Percentiles rank a stretch among this genome's conserved stretches.
phyloP scores from a whole-genome alignment of 2,797 vertebrate species.

The Pristis pectinata region DNA sequence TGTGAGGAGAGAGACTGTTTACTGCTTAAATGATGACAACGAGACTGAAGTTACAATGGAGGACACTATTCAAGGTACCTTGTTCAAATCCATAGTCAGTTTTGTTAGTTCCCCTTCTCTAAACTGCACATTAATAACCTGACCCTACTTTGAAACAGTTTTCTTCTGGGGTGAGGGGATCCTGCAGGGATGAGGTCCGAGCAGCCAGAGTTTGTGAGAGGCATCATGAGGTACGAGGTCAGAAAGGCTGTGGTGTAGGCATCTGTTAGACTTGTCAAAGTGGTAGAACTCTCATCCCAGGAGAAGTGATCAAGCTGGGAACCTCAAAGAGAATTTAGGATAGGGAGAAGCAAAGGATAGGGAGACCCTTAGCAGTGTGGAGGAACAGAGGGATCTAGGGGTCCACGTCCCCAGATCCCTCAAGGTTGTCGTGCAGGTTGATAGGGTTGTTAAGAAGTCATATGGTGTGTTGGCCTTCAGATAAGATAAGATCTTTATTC shows the following conservation, averaged over 20 bases:
- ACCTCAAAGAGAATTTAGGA: no score
- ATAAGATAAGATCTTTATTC: no score
- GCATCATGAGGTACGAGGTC: neutral
- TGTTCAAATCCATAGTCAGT: neutral
- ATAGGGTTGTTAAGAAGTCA: no score
- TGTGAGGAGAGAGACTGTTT: slow-evolving; percentile 77
- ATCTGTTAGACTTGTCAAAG: neutral
- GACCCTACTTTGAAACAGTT: neutral
- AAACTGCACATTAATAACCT: neutral
- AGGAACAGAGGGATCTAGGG: no score
- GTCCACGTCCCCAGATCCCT: no score
- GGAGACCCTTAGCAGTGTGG: no score
- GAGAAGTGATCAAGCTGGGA: no score
- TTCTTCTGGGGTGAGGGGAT: neutral
- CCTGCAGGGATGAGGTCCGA: neutral
- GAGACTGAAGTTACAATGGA: slow-evolving; percentile 86
- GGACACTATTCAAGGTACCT: slow-evolving; percentile 82
- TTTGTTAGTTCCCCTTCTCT: neutral
- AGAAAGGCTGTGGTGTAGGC: neutral
- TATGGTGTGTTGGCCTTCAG: no score
- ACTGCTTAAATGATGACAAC: slow-evolving; percentile 86
- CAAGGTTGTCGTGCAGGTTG: no score
- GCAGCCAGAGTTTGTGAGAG: neutral
- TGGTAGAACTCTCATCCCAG: neutral
- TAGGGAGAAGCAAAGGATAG: no score